Percentiles rank a stretch among this genome's conserved stretches.
phyloP scores from a whole-genome alignment of 2,888 invertebrate species.

The Vesta saturnalis region DNA sequence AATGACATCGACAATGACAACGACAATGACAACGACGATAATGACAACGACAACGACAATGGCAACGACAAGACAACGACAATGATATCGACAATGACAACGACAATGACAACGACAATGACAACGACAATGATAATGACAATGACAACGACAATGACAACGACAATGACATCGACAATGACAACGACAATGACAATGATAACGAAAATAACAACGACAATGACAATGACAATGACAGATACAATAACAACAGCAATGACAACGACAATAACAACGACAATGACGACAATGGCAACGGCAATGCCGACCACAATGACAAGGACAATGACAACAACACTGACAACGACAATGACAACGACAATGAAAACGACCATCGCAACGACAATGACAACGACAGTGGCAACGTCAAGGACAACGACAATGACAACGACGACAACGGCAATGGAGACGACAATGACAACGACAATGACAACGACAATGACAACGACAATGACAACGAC shows the following conservation, averaged over 20 bases:
- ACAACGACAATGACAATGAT: too few relatives aligned
- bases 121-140: neutral
- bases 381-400: neutral
- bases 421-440: neutral
- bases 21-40: neutral
- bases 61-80: too few relatives aligned
- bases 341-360: neutral
- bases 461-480: neutral
- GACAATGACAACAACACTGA: neutral
- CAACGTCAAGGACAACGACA: neutral
- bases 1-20: neutral
- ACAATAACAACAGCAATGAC: too few relatives aligned
- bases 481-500: neutral
- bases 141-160: too few relatives aligned
- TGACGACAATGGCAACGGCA: too few relatives aligned
- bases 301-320: too few relatives aligned
- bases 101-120: neutral
- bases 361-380: neutral
- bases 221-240: too few relatives aligned
- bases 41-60: too few relatives aligned
- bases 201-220: neutral
- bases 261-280: neutral
- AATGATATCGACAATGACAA: neutral
- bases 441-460: neutral
- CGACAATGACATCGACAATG: too few relatives aligned